Percentiles rank a stretch among this genome's conserved stretches.
Evolutionary conservation across 2,888 invertebrate genomes (phyloP).

Genomic region (Pachliopta kotzebuea): DNA sequence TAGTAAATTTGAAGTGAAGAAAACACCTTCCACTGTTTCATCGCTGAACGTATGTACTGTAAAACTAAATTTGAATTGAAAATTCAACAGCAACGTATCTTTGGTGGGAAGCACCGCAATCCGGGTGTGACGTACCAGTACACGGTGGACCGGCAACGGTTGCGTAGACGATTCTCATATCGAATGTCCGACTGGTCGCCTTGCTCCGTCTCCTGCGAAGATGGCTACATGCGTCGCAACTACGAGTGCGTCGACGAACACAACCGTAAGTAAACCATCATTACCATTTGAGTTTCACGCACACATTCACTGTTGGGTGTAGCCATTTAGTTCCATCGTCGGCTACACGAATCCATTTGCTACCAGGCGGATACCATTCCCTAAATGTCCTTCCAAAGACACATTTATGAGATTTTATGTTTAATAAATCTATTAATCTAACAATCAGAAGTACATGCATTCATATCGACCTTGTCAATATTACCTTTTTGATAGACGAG

Average conservation of each 20-base stretch:
- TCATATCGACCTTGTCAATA: no score
- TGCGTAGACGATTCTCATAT: conserved; percentile 84
- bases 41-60: no score
- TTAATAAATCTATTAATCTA: no score
- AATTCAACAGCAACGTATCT: conserved; percentile 80
- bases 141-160: conserved; percentile 81
- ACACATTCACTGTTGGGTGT: no score
- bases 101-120: conserved; percentile 86
- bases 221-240: conserved; percentile 83
- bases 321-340: no score
- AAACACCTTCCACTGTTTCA: not conserved
- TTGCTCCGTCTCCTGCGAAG: conserved; percentile 89
- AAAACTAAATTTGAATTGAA: not conserved
- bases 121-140: conserved; percentile 92
- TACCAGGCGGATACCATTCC: no score
- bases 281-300: not conserved
- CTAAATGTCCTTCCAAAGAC: no score
- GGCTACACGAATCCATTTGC: no score
- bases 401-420: no score
- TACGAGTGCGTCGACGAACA: conserved; percentile 62
- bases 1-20: not conserved
- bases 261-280: conserved; percentile 50
- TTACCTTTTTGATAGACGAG: no score
- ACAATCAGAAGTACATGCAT: no score
- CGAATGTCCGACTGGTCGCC: conserved; percentile 89